Conservation (phyloP, 2,888 invertebrate species). For the Lumbricus terrestris region DNA sequence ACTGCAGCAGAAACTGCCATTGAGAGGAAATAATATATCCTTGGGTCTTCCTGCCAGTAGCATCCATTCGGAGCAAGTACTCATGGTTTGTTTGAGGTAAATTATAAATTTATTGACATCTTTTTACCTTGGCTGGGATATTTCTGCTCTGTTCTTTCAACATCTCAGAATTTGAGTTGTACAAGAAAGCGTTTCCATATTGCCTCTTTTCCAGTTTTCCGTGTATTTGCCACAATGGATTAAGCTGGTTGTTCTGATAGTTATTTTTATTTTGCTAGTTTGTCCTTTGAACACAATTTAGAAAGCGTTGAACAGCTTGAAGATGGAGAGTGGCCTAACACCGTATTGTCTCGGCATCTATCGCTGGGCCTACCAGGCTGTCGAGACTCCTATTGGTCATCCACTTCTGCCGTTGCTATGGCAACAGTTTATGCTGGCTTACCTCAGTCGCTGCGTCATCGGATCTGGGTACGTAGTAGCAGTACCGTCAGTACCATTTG, state of each 20-base stretch:
- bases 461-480: constrained; percentile 14
- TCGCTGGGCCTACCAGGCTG: constrained; percentile 74
- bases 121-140: neutral
- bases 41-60: neutral
- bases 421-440: constrained; percentile 72
- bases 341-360: constrained; percentile 62
- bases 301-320: constrained; percentile 47
- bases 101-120: no score
- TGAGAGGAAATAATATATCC: neutral
- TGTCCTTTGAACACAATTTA: constrained; percentile 38
- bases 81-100: no score
- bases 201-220: neutral
- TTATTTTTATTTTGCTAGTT: neutral
- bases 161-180: neutral
- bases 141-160: neutral
- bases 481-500: neutral
- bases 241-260: neutral
- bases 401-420: constrained; percentile 72
- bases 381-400: constrained; percentile 70
- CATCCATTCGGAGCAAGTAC: neutral
- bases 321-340: constrained; percentile 47
- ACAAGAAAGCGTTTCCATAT: neutral
- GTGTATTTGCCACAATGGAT: neutral
- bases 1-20: neutral
- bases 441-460: constrained; percentile 25